Evolutionary conservation across 2,113 vertebrate genomes (phyloP), one percentile per base, ranked within the genome.

Genomic region (Spheniscus mendiculus): DNA sequence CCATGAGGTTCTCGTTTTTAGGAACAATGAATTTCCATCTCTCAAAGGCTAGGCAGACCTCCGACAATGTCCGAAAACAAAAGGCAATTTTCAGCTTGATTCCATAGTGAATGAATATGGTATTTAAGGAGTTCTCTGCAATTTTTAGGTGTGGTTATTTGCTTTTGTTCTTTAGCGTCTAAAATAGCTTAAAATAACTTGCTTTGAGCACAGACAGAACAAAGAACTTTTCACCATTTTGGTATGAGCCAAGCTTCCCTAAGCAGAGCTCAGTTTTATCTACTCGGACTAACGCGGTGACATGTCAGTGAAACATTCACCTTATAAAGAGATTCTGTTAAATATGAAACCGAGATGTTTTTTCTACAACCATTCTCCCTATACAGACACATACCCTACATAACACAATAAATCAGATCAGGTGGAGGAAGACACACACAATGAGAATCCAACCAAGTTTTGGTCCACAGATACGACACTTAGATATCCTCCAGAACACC

Each of bases 71-170:
- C 70, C 66, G 4, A 87, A 92, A 92, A 52, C 65, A 89, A 89
- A 90, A 71, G 22, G 14, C 15, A 25, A 65, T 45, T 94, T 93
- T 84, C 94, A 89, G 55, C 44, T 95, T 56, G 58, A 76, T 92
- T 89, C 65, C 19, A 81, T 6, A 74, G 13, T 2, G 2, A 95
- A 90, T 47, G 83, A 89, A 74, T 63, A 47, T 17, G 5, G 12
- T 47, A 82, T 91, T 94, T 76, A 87, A 93, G 38, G 52, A 44
- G 16, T 44, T 82, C 69, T 63, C 65, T 79, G 22, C 25, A 69
- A 62, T 85, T 89, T 93, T 93, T 69, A 91, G 65, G 78, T 69
- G 56, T 80, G 45, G 40, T 83, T 93, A 85, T 79, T 94, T 96
- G 66, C 62, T 92, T 85, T 56, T 20, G 5, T 70, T 87, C 52